Evolutionary conservation across 2,797 vertebrate genomes (phyloP).

Genomic region (Darevskia mixta): DNA sequence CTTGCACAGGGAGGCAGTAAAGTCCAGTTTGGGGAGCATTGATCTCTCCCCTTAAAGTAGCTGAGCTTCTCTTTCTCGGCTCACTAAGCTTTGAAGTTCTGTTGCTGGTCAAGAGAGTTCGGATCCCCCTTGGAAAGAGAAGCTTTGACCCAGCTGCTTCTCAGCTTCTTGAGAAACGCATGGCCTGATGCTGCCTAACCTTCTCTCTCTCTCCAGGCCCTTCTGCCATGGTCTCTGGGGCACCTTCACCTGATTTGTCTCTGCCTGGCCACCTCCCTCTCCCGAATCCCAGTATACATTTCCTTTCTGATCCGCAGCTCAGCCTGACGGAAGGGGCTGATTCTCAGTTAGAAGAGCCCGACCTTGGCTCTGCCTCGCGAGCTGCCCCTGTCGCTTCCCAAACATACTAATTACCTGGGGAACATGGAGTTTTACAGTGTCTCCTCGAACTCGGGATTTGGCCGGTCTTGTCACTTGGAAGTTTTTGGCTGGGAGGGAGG

Average conservation of each 20-base stretch:
- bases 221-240: background rate
- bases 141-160: background rate
- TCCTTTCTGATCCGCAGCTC: background rate
- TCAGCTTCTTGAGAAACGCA: background rate
- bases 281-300: background rate
- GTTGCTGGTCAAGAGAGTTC: background rate
- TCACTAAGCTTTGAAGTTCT: background rate
- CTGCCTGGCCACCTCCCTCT: too few relatives aligned
- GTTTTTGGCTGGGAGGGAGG: background rate
- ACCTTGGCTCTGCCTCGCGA: background rate
- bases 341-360: slow-evolving; percentile 1
- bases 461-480: background rate
- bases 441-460: background rate
- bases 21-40: background rate
- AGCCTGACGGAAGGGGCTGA: background rate
- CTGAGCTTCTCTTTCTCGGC: background rate
- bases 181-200: background rate
- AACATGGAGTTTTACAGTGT: background rate
- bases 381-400: background rate
- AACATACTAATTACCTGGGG: background rate
- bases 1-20: background rate
- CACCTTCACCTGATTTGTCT: background rate
- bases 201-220: background rate
- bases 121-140: background rate
- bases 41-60: background rate